These are phyloP conservation scores for Gobio occitaniae DNA, from an alignment of 2,797 vertebrate species.

Conservation along the genomic window DNA sequence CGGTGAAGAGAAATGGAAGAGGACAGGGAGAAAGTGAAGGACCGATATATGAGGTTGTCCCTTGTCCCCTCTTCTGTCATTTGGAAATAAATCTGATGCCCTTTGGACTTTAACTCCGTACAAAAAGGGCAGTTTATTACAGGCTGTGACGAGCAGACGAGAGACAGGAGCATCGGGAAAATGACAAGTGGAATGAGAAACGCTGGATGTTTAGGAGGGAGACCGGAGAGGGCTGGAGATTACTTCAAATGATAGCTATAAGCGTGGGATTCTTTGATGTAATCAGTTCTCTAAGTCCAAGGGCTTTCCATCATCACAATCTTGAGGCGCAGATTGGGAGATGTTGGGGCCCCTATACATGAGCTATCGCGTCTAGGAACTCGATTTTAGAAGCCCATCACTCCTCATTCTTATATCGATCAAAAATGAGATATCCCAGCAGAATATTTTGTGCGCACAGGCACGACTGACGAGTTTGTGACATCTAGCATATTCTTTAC, in stretches of 20 bases:
- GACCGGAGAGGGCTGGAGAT: slow-evolving; percentile 75
- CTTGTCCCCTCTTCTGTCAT: slow-evolving; percentile 69
- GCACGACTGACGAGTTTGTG: slow-evolving; percentile 16
- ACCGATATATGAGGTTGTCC: slow-evolving; percentile 51
- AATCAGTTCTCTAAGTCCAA: slow-evolving; percentile 73
- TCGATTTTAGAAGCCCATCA: slow-evolving; percentile 71
- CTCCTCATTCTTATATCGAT: slow-evolving; percentile 73
- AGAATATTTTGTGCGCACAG: slow-evolving; percentile 64
- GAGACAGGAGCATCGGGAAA: slow-evolving; percentile 75
- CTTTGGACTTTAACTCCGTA: slow-evolving; percentile 75
- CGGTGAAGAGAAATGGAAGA: slow-evolving; percentile 14
- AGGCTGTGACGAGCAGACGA: slow-evolving; percentile 81
- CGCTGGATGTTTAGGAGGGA: slow-evolving; percentile 76
- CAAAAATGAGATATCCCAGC: slow-evolving; percentile 73
- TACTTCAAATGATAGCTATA: slow-evolving; percentile 79
- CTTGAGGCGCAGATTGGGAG: slow-evolving; percentile 68
- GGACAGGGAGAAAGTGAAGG: slow-evolving; percentile 38
- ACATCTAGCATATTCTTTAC: slow-evolving; percentile 27
- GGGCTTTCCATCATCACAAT: slow-evolving; percentile 78
- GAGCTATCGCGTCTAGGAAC: slow-evolving; percentile 69
- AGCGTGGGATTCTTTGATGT: slow-evolving; percentile 73
- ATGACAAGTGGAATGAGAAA: slow-evolving; percentile 73
- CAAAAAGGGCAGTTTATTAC: slow-evolving; percentile 79
- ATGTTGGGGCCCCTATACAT: slow-evolving; percentile 67
- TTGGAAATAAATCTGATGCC: slow-evolving; percentile 80